Evolutionary conservation across 1,140 invertebrate genomes (phyloP), one percentile per base, ranked within the genome.

Genomic region (Pachyrhynchus sulphureomaculatus): DNA sequence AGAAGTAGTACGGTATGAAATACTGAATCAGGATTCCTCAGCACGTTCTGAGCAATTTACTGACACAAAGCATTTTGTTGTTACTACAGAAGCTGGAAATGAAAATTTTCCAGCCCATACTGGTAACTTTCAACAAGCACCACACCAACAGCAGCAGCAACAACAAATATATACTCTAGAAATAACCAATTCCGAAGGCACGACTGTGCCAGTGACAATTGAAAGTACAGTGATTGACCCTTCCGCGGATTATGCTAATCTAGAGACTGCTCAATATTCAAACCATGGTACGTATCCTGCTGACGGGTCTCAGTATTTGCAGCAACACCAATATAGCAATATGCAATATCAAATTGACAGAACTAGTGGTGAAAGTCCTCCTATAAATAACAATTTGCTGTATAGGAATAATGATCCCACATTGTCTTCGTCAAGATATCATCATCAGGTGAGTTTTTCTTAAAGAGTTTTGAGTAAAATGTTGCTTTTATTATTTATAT

Each of bases 201-300:
- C 41, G 8, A 37, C 18, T 4, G 52, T 54, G 6, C 53, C 56
- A 23, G 56, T 59, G 6, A 45, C 51, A 4, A 60, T 59, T 12
- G 58, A 57, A 39, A 53, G 12, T 13, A 48, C 32, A 39, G 26
- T 42, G 8, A 66, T 68, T 33, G 64, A 66, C 32, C 13, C 39
- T 20, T 21, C 53, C 2, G 67, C 56, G 23, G 67, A 72, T 52
- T 72, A 70, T 49, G 63, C 67, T 0, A 69, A 68, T 48, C 42
- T 72, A 17, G 67, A 72, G 34, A 69, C 60, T 42, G 68, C 68
- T 20, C 68, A 70, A 32, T 70, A 66, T 32, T 23, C 49, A 2
- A 52, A 56, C 10, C 59, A 60, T 37, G 64, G 57, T 3, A 62
- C 69, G 23, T 67, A 62, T 32, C 21, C 57, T 18, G 42, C 63